Evolutionary conservation across 2,113 vertebrate genomes (phyloP).

Genomic region (Myotis yumanensis): DNA sequence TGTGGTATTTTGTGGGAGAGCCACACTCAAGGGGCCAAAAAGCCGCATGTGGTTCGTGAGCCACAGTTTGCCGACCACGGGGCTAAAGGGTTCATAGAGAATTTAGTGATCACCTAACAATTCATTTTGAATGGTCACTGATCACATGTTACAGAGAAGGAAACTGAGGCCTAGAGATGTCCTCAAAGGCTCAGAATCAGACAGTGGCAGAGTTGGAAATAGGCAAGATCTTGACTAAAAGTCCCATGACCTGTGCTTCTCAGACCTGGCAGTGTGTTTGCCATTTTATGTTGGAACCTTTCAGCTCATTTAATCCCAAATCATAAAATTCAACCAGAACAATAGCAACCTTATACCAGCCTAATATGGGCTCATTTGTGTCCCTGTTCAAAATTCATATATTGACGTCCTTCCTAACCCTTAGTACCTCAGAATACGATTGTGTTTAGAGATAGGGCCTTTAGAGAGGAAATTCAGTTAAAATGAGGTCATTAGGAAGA

Average conservation of each 20-base stretch:
- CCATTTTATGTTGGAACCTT: not conserved
- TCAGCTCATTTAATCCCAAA: not conserved
- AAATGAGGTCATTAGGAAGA: not conserved
- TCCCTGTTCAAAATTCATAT: not conserved
- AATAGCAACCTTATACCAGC: not conserved
- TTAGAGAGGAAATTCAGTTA: conserved; percentile 29
- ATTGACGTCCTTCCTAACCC: not conserved
- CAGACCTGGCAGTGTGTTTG: not conserved
- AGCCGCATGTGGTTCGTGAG: no score
- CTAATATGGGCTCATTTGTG: not conserved
- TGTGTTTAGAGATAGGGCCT: not conserved
- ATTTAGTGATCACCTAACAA: not conserved
- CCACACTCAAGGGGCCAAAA: no score
- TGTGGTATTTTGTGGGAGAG: no score
- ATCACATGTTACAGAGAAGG: not conserved
- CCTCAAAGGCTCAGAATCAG: not conserved
- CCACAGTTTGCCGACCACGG: no score
- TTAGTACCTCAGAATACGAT: not conserved
- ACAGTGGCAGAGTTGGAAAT: not conserved
- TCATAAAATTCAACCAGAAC: not conserved
- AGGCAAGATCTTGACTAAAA: not conserved
- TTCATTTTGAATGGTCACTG: not conserved
- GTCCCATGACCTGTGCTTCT: not conserved
- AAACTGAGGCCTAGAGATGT: not conserved
- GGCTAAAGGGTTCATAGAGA: not conserved